These are phyloP conservation scores for Lordiphosa clarofinis DNA, from an alignment of 1,140 invertebrate species.

Conservation along the genomic window DNA sequence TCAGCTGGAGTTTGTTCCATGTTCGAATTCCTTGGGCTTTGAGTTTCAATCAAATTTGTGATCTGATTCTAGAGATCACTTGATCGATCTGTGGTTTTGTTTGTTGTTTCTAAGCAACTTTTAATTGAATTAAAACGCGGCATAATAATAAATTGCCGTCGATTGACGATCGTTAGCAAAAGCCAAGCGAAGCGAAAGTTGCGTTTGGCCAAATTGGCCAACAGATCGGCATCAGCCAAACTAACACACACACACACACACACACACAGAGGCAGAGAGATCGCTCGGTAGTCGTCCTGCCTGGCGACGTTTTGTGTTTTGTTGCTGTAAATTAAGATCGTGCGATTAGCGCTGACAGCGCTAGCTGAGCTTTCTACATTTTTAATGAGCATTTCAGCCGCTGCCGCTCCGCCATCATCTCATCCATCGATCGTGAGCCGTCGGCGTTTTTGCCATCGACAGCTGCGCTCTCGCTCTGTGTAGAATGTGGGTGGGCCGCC, in stretches of 20 bases:
- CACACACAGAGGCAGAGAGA: slow-evolving; percentile 6
- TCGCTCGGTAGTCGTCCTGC: slow-evolving; percentile 30
- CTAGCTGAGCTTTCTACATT: slow-evolving; percentile 69
- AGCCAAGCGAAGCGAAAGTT: slow-evolving; percentile 11
- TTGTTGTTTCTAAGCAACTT: slow-evolving; percentile 71
- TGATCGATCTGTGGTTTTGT: too few relatives aligned
- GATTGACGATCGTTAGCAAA: slow-evolving; percentile 70
- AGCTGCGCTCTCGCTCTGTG: slow-evolving; percentile 1
- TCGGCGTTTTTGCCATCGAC: slow-evolving; percentile 18
- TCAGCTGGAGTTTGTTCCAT: slow-evolving; percentile 13
- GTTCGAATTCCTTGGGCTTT: slow-evolving; percentile 16
- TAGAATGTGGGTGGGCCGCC: slow-evolving; percentile 33
- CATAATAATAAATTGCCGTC: slow-evolving; percentile 77
- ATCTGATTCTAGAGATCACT: too few relatives aligned
- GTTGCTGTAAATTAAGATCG: slow-evolving; percentile 76
- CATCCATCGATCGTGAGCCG: slow-evolving; percentile 14
- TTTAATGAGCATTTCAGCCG: slow-evolving; percentile 73
- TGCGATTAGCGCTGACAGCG: slow-evolving; percentile 72
- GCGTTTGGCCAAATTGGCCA: slow-evolving; percentile 35
- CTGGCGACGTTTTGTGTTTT: slow-evolving; percentile 21
- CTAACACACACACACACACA: slow-evolving; percentile 2
- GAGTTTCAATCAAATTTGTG: too few relatives aligned
- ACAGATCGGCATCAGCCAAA: slow-evolving; percentile 2
- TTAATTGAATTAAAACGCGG: slow-evolving; percentile 74
- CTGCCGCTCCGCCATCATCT: slow-evolving; percentile 43